phyloP scores from a whole-genome alignment of 1,140 invertebrate species.

The Notospermus geniculatus region DNA sequence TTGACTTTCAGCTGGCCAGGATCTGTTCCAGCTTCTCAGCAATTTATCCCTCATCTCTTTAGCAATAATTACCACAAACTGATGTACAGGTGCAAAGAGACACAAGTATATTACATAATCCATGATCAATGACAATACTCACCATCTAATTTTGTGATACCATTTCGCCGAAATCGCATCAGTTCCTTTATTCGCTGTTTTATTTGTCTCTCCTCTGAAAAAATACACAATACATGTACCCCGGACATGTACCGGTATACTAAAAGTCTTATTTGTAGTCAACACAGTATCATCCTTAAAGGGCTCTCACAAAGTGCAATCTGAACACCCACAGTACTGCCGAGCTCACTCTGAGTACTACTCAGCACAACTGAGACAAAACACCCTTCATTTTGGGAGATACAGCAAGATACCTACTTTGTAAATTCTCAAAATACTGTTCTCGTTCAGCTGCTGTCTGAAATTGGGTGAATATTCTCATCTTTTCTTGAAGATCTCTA shows the following conservation, averaged over 20 bases:
- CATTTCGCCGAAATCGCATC: conserved; percentile 58
- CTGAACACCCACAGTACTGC: too few species aligned
- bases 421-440: conserved; percentile 71
- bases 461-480: conserved; percentile 84
- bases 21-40: too few species aligned
- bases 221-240: conserved; percentile 17
- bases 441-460: conserved; percentile 80
- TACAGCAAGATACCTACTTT: conserved; percentile 54
- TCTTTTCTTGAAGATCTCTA: conserved; percentile 65
- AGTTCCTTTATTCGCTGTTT: conserved; percentile 78
- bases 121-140: too few species aligned
- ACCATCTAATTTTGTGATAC: conserved; percentile 51
- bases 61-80: too few species aligned
- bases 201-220: conserved; percentile 72
- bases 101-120: too few species aligned
- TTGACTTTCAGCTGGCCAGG: neutral
- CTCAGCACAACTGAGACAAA: conserved; percentile 3
- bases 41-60: too few species aligned
- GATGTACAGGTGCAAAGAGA: too few species aligned
- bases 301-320: too few species aligned
- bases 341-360: neutral
- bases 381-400: too few species aligned
- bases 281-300: too few species aligned
- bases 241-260: too few species aligned
- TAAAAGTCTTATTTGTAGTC: too few species aligned